phyloP scores from a whole-genome alignment of 2,113 vertebrate genomes.

The Entelurus aequoreus region DNA sequence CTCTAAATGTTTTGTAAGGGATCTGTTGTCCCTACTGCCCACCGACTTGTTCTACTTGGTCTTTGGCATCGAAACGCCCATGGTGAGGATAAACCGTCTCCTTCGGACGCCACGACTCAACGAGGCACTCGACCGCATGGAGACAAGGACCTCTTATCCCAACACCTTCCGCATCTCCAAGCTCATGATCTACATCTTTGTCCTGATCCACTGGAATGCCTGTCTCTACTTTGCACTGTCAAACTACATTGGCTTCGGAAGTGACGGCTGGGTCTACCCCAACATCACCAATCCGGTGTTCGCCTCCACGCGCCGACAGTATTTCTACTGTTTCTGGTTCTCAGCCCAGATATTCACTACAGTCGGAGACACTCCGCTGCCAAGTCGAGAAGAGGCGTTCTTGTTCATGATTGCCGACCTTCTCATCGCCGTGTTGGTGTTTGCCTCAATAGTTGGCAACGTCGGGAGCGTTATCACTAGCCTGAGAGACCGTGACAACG shows the following conservation, averaged over 20 bases:
- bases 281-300: conserved; percentile 67
- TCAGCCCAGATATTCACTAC: conserved; percentile 84
- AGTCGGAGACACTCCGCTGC: conserved; percentile 78
- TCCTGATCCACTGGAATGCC: conserved; percentile 86
- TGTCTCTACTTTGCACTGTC: conserved; percentile 89
- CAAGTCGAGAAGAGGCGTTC: conserved; percentile 75
- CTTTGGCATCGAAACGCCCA: conserved; percentile 65
- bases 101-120: conserved; percentile 72
- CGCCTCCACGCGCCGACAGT: conserved; percentile 71
- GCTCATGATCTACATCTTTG: conserved; percentile 83
- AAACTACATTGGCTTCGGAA: conserved; percentile 75
- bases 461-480: conserved; percentile 80
- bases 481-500: conserved; percentile 70
- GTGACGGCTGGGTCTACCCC: conserved; percentile 85
- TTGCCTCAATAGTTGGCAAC: conserved; percentile 86
- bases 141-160: conserved; percentile 82
- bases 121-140: conserved; percentile 82
- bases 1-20: conserved; percentile 72
- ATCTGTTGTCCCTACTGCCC: conserved; percentile 76
- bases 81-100: conserved; percentile 81
- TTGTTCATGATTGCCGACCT: conserved; percentile 83
- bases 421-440: conserved; percentile 86
- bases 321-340: conserved; percentile 91
- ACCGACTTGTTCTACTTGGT: conserved; percentile 77
- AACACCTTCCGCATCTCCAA: conserved; percentile 82